Conservation (phyloP, 1,140 invertebrate species). For the Bombus ignitus region DNA sequence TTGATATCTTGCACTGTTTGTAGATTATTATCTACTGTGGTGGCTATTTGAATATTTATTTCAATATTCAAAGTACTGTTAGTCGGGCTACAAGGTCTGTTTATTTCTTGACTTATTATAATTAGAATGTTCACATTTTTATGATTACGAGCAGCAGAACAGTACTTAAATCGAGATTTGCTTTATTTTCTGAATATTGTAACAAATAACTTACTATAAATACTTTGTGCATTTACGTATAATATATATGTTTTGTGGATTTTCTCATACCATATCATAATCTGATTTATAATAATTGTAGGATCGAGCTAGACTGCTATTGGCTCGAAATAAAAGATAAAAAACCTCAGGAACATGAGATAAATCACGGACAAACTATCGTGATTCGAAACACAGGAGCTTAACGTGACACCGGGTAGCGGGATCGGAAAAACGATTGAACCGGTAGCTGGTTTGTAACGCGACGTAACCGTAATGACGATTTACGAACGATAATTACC, state of each 20-base stretch:
- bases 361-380: slow-evolving; percentile 53
- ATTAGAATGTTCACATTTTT: too few relatives aligned
- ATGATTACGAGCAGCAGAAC: too few relatives aligned
- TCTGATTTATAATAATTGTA: neutral
- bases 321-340: slow-evolving; percentile 2
- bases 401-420: slow-evolving; percentile 46
- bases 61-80: too few relatives aligned
- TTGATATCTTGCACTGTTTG: neutral
- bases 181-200: too few relatives aligned
- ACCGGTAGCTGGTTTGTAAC: slow-evolving; percentile 48
- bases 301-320: neutral
- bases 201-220: too few relatives aligned
- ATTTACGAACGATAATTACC: slow-evolving; percentile 62
- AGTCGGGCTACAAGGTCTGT: too few relatives aligned
- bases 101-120: too few relatives aligned
- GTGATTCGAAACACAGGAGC: slow-evolving; percentile 25
- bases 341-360: slow-evolving; percentile 10
- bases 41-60: too few relatives aligned
- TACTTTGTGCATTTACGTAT: too few relatives aligned
- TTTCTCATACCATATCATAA: neutral
- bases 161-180: too few relatives aligned
- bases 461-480: slow-evolving; percentile 52
- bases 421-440: slow-evolving; percentile 45
- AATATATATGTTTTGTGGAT: too few relatives aligned
- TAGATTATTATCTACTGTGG: too few relatives aligned